Percentiles rank a stretch among this genome's conserved stretches.
Evolutionary conservation across 2,888 invertebrate species (phyloP).

Genomic region (Cheilosia vernalis): DNA sequence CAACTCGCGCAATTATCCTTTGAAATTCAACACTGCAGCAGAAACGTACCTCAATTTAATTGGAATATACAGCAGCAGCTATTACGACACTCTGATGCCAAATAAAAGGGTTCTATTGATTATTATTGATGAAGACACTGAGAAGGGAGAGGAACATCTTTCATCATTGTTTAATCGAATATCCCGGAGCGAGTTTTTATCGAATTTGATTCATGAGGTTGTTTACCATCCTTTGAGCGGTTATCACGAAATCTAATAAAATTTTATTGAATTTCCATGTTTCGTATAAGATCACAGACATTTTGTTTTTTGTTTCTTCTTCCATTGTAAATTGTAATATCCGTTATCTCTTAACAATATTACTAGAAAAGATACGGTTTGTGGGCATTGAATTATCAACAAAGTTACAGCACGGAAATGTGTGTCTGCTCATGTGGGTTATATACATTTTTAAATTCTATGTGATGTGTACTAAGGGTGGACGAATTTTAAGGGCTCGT

Average conservation of each 20-base stretch:
- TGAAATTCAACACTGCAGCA: constrained; percentile 71
- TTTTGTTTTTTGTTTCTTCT: constrained; percentile 3
- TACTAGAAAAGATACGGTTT: not conserved
- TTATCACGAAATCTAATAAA: constrained; percentile 67
- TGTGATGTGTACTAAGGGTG: too few relatives aligned
- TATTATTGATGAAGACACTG: constrained; percentile 62
- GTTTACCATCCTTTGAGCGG: constrained; percentile 63
- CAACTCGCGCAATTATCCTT: constrained; percentile 72
- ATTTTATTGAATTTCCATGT: constrained; percentile 71
- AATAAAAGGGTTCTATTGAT: constrained; percentile 68
- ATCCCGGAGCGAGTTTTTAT: constrained; percentile 33
- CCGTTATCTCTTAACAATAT: not conserved
- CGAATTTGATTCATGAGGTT: constrained; percentile 66
- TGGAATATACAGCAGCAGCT: constrained; percentile 58
- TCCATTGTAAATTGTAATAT: not conserved
- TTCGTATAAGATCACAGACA: constrained; percentile 51
- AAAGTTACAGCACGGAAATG: too few relatives aligned
- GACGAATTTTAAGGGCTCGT: too few relatives aligned
- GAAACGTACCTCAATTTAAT: constrained; percentile 64
- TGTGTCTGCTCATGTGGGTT: too few relatives aligned
- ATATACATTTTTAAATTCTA: too few relatives aligned
- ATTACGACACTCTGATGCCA: constrained; percentile 50
- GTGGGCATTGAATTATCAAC: too few relatives aligned
- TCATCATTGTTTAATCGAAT: constrained; percentile 63
- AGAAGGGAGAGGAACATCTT: constrained; percentile 24